phyloP scores from a whole-genome alignment of 1,140 invertebrate genomes.

The Drosophila setifemur region DNA sequence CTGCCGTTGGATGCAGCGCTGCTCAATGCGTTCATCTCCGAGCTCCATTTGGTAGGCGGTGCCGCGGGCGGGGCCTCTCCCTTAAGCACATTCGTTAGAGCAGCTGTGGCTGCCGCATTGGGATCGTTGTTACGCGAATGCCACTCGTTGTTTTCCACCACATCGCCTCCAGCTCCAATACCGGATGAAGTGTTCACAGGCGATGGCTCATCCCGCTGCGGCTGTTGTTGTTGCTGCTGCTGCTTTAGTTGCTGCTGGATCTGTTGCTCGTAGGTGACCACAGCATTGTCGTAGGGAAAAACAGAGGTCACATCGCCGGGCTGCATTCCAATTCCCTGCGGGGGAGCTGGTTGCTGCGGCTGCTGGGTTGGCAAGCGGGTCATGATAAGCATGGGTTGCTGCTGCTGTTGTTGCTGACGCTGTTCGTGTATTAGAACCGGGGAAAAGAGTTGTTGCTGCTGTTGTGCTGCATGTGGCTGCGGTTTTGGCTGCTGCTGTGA shows the following conservation, averaged over 20 bases:
- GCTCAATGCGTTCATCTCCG: slow-evolving; percentile 74
- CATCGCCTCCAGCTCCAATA: slow-evolving; percentile 30
- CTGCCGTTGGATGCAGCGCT: slow-evolving; percentile 55
- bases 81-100: slow-evolving; percentile 69
- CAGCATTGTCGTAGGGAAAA: slow-evolving; percentile 56
- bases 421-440: slow-evolving; percentile 60
- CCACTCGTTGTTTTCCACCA: slow-evolving; percentile 59
- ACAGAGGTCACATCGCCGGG: slow-evolving; percentile 68
- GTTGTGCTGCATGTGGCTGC: slow-evolving; percentile 30
- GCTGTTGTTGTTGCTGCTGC: slow-evolving; percentile 41
- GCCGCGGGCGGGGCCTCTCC: slow-evolving; percentile 32
- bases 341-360: slow-evolving; percentile 39
- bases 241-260: slow-evolving; percentile 52
- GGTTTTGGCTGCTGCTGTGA: slow-evolving; percentile 69
- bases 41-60: slow-evolving; percentile 72
- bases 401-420: slow-evolving; percentile 47
- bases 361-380: slow-evolving; percentile 49
- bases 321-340: slow-evolving; percentile 70
- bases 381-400: slow-evolving; percentile 63
- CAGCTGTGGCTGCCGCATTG: slow-evolving; percentile 70
- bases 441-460: slow-evolving; percentile 66
- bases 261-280: slow-evolving; percentile 72
- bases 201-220: slow-evolving; percentile 34
- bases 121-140: slow-evolving; percentile 52
- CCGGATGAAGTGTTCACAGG: slow-evolving; percentile 2